phyloP scores from a whole-genome alignment of 2,797 vertebrate species.

The Myiotriccus ornatus region DNA sequence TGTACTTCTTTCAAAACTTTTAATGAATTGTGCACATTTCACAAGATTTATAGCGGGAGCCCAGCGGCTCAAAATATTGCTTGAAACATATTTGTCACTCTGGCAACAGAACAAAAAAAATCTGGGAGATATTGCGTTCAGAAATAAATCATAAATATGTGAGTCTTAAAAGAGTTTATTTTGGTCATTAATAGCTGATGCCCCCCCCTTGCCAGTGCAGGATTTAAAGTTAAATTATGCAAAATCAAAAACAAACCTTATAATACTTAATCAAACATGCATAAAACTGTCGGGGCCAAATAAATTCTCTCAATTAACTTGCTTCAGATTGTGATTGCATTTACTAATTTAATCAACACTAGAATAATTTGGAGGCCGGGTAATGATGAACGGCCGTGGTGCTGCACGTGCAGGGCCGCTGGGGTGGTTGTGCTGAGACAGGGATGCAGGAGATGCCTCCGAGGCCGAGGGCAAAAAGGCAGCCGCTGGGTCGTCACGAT shows the following conservation, averaged over 20 bases:
- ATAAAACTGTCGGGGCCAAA: conserved; percentile 88
- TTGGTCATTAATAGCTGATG: conserved; percentile 80
- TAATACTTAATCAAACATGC: conserved; percentile 91
- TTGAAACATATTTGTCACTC: conserved; percentile 82
- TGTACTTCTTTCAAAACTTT: conserved; percentile 78
- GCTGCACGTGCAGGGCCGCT: not conserved
- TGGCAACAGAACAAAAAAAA: conserved; percentile 75
- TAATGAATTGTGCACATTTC: conserved; percentile 75
- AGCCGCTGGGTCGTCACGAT: not conserved
- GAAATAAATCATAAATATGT: conserved; percentile 83
- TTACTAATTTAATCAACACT: conserved; percentile 88
- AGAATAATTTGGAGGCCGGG: conserved; percentile 76
- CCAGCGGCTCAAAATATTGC: conserved; percentile 73
- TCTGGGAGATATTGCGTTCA: conserved; percentile 56
- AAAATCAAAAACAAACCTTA: conserved; percentile 91
- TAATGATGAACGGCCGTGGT: conserved; percentile 68
- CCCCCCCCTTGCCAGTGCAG: conserved; percentile 57
- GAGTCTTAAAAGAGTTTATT: conserved; percentile 82
- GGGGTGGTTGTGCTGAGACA: not conserved
- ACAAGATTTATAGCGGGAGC: conserved; percentile 78
- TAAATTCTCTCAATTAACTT: conserved; percentile 88
- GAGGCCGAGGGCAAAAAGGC: not conserved
- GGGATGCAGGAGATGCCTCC: not conserved
- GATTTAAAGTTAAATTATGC: conserved; percentile 93
- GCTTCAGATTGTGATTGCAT: conserved; percentile 86